A percentile compares a stretch with the other conserved stretches of the same genome.
Conservation (phyloP, 1,140 invertebrate genomes). For the Condylostylus longicornis region DNA sequence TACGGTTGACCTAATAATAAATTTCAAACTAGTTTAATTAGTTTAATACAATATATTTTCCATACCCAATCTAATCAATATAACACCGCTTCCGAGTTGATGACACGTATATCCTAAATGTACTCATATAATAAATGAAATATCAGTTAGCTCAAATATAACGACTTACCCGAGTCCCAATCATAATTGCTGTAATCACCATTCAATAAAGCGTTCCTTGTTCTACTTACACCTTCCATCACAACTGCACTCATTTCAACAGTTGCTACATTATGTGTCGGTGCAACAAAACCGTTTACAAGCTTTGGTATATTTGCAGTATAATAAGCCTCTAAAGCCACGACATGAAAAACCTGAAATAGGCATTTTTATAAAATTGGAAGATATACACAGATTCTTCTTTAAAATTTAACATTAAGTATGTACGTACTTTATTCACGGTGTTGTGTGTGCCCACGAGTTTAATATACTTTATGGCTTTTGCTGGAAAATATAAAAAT, state of each 20-base stretch:
- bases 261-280: conserved; percentile 83
- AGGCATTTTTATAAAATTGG: conserved; percentile 2
- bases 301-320: conserved; percentile 59
- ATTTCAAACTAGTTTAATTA: background rate
- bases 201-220: conserved; percentile 88
- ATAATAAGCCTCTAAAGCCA: conserved; percentile 80
- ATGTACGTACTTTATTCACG: conserved; percentile 59
- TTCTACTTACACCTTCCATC: conserved; percentile 84
- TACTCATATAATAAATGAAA: too few species aligned
- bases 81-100: conserved; percentile 88
- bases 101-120: conserved; percentile 96
- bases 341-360: conserved; percentile 75
- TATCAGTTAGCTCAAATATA: too few species aligned
- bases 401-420: too few species aligned
- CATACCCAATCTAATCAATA: conserved; percentile 77
- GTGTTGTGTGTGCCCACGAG: conserved; percentile 92
- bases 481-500: conserved; percentile 76
- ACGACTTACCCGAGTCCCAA: conserved; percentile 92
- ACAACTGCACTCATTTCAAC: conserved; percentile 77
- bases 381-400: too few species aligned
- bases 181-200: conserved; percentile 89
- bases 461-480: conserved; percentile 78
- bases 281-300: conserved; percentile 65
- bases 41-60: background rate
- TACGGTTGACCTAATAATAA: conserved; percentile 66